These are phyloP conservation scores for Atlantisia rogersi DNA, from an alignment of 2,113 vertebrate genomes.

Conservation along the genomic window DNA sequence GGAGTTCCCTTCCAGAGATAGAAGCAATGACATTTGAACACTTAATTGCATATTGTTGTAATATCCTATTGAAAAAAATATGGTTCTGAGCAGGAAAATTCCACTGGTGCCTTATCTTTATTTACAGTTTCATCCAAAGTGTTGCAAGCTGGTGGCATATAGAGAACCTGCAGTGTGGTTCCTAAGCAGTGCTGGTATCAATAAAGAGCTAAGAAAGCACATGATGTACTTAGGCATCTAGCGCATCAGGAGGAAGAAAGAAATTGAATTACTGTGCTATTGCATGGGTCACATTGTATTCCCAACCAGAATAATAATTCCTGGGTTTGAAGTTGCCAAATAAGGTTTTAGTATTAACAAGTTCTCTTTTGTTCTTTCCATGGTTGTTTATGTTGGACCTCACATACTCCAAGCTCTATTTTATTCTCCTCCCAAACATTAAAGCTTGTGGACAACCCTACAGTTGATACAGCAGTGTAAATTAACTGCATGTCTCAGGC, in stretches of 20 bases:
- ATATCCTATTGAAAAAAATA: not conserved
- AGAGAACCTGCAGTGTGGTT: not conserved
- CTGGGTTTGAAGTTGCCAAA: not conserved
- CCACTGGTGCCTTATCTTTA: not conserved
- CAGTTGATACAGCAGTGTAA: not conserved
- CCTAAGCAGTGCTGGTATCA: not conserved
- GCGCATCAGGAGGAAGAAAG: not conserved
- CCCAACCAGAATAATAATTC: not conserved
- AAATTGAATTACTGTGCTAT: not conserved
- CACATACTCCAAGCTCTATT: not conserved
- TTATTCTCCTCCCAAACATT: not conserved
- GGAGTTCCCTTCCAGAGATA: not conserved
- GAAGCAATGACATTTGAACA: not conserved
- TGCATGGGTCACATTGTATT: not conserved
- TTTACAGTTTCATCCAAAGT: not conserved
- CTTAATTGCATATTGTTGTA: not conserved
- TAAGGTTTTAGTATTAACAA: not conserved
- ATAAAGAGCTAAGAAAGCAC: not conserved
- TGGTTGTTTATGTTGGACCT: not conserved
- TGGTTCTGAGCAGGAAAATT: not conserved
- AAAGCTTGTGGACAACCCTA: not conserved
- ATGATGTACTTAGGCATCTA: not conserved
- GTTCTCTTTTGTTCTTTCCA: not conserved
- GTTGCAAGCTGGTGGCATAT: not conserved
- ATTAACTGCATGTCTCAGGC: not conserved